Conservation (phyloP, 2,797 vertebrate genomes). For the Apogon hyalosoma region DNA sequence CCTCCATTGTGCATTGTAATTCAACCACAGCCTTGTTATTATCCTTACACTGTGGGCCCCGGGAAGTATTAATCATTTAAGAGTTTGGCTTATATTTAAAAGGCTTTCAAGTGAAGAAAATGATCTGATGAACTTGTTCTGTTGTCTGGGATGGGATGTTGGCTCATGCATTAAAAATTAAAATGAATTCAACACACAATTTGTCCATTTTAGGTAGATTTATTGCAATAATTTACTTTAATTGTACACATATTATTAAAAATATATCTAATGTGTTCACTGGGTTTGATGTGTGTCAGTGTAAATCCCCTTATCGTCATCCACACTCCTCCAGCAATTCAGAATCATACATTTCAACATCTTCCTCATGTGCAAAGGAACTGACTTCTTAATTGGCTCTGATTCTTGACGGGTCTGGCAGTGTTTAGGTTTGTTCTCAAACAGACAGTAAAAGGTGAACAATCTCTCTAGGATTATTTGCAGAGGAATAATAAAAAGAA, state of each 20-base stretch:
- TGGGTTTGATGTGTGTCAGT: neutral
- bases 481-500: constrained; percentile 84
- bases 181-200: neutral
- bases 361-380: constrained; percentile 44
- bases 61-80: constrained; percentile 68
- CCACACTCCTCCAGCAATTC: neutral
- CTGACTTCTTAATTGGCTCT: constrained; percentile 23
- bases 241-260: too few species aligned
- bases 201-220: too few species aligned
- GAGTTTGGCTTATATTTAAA: constrained; percentile 40
- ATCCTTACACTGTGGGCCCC: constrained; percentile 53
- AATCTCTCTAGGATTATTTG: constrained; percentile 72
- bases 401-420: constrained; percentile 38
- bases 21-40: constrained; percentile 76
- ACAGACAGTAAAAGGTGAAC: constrained; percentile 81
- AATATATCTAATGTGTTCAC: neutral
- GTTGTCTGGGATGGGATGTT: constrained; percentile 4
- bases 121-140: constrained; percentile 19
- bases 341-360: constrained; percentile 14
- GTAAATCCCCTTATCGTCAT: neutral
- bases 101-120: neutral
- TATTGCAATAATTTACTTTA: too few species aligned
- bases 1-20: constrained; percentile 77
- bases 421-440: constrained; percentile 74
- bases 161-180: neutral